Evolutionary conservation across 2,113 vertebrate species (phyloP).

Genomic region (Megaleporinus macrocephalus): DNA sequence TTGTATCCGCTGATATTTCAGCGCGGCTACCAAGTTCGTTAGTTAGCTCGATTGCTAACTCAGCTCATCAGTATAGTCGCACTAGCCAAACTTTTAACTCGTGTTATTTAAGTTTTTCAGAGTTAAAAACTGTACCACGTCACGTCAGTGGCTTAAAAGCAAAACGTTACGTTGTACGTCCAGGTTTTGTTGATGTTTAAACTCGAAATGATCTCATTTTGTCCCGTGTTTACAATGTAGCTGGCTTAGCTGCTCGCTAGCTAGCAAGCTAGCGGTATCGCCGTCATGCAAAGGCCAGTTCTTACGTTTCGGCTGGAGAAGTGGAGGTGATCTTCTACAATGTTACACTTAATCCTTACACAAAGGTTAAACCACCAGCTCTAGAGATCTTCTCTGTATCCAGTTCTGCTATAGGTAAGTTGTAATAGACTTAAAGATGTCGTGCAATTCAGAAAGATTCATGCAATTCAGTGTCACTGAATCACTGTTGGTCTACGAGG

Average conservation of each 20-base stretch:
- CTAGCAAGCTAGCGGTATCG: not conserved
- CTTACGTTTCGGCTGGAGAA: not conserved
- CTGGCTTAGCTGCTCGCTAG: not conserved
- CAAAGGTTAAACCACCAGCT: not conserved
- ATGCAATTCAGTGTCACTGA: no score
- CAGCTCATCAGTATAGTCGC: not conserved
- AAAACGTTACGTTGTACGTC: not conserved
- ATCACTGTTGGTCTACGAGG: no score
- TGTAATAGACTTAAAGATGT: not conserved
- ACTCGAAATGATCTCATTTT: not conserved
- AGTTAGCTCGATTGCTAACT: not conserved
- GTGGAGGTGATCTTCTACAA: not conserved
- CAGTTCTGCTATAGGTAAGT: conserved; percentile 6
- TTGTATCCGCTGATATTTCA: not conserved
- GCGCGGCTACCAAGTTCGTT: not conserved
- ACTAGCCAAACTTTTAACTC: no score
- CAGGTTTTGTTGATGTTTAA: not conserved
- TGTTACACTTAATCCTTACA: not conserved
- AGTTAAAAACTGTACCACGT: no score
- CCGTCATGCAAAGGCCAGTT: not conserved
- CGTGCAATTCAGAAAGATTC: no score
- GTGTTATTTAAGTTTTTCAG: no score
- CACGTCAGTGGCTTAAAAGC: not conserved
- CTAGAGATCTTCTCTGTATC: not conserved
- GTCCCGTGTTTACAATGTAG: not conserved